These are phyloP conservation scores for Myopa tessellatipennis DNA, from an alignment of 2,888 invertebrate species.

Conservation along the genomic window DNA sequence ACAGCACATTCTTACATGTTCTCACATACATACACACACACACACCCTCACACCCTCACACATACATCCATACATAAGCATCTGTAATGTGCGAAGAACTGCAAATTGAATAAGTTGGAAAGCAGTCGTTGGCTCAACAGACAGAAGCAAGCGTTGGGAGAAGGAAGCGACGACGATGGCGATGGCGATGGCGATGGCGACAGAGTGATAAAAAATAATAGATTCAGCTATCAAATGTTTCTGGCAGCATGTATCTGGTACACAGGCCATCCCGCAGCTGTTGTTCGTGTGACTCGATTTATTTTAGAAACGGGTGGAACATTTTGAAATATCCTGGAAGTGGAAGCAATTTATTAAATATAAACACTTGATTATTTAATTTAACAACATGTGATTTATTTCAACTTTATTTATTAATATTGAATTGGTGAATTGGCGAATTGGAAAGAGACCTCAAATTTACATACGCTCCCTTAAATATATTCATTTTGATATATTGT, in stretches of 20 bases:
- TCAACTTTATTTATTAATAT: too few species aligned
- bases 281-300: neutral
- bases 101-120: constrained; percentile 32
- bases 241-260: neutral
- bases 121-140: constrained; percentile 1
- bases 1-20: neutral
- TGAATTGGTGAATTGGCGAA: too few species aligned
- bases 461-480: too few species aligned
- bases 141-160: neutral
- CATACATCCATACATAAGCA: neutral
- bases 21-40: neutral
- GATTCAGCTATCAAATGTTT: neutral
- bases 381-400: too few species aligned
- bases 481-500: too few species aligned
- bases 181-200: neutral
- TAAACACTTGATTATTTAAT: too few species aligned
- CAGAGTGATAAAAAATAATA: neutral
- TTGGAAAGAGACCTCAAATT: too few species aligned
- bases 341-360: too few species aligned
- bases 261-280: too few species aligned
- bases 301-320: neutral
- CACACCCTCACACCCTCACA: constrained; percentile 4
- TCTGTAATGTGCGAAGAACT: constrained; percentile 21
- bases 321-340: too few species aligned
- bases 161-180: neutral